Evolutionary conservation across 2,888 invertebrate species (phyloP), one percentile per base, ranked within the genome.

Genomic region (Magallana nippona): DNA sequence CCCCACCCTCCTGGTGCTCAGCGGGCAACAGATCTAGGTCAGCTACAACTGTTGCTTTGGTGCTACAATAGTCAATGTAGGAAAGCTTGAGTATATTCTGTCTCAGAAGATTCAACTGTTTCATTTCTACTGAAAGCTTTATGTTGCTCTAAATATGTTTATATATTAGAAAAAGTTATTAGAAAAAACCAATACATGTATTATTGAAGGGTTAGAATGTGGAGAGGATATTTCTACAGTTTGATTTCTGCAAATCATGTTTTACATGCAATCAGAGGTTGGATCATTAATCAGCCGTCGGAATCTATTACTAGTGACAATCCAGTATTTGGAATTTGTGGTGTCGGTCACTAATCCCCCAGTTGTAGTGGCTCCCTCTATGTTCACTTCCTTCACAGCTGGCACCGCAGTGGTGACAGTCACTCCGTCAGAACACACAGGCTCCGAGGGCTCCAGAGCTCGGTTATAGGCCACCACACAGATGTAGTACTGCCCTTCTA

Each of bases 401-500:
- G 90, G 89, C 2, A 84, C 58, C 27, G 84, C 77, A 10, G 80
- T 81, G 80, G 90, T 90, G 17, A 91, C 82, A 2, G 84, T 86
- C 3, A 91, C 87, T 44, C 91, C 91, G 83, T 91, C 90, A 56
- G 90, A 91, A 86, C 91, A 91, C 13, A 90, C 90, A 11, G 90
- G 88, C 13, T 83, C 85, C 17, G 90, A 90, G 15, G 87, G 84
- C 32, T 87, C 89, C 10, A 90, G 78, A 2, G 91, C 91, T 55
- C 87, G 86, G 83, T 91, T 91, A 80, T 88, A 91, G 8, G 90
- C 91, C 32, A 89, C 90, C 1, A 91, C 90, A 10, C 90, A 91
- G 11, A 90, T 85, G 79, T 88, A 88, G 71, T 90, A 91, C 13
- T 84, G 87, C 1, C 89, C 90, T 13, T 87, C 82, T 2, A 57